Percentiles rank a stretch among this genome's conserved stretches.
Conservation (phyloP, 2,797 vertebrate species). For the Aplochiton taeniatus region DNA sequence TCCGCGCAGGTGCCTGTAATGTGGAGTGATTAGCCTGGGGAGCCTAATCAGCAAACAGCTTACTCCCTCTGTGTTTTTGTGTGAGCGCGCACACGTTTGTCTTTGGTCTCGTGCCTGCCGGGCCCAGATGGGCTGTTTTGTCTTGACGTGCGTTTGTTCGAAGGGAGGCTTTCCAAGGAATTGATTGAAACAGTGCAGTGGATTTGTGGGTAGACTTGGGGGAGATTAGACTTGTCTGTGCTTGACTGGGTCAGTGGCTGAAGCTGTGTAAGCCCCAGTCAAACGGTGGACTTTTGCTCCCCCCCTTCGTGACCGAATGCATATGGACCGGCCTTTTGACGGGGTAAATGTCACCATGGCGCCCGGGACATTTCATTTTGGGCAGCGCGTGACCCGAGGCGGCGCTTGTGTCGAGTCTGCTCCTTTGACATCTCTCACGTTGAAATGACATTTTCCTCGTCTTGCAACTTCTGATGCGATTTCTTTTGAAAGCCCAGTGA, state of each 20-base stretch:
- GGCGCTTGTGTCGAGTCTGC: not conserved
- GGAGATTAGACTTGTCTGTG: conserved; percentile 51
- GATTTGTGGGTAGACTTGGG: conserved; percentile 52
- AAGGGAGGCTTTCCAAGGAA: conserved; percentile 36
- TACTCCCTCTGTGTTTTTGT: conserved; percentile 10
- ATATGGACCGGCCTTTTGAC: conserved; percentile 47
- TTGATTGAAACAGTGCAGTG: conserved; percentile 56
- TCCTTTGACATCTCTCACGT: not conserved
- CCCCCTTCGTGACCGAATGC: conserved; percentile 30
- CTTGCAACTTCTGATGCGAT: not conserved
- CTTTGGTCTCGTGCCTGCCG: conserved; percentile 10
- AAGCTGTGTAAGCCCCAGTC: conserved; percentile 19
- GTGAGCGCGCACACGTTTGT: conserved; percentile 14
- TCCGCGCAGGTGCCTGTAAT: conserved; percentile 63
- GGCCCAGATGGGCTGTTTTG: conserved; percentile 5
- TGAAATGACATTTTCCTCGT: not conserved
- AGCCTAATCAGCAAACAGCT: conserved; percentile 59
- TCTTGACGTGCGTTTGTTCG: conserved; percentile 6
- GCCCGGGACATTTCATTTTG: conserved; percentile 1
- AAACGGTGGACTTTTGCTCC: conserved; percentile 23
- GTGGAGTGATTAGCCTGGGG: conserved; percentile 68
- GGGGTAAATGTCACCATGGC: conserved; percentile 37
- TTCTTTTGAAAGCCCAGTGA: not conserved
- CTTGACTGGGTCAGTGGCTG: conserved; percentile 18
- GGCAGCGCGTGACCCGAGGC: not conserved